Conservation (phyloP, 1,140 invertebrate species). For the Neuroterus valhalla region DNA sequence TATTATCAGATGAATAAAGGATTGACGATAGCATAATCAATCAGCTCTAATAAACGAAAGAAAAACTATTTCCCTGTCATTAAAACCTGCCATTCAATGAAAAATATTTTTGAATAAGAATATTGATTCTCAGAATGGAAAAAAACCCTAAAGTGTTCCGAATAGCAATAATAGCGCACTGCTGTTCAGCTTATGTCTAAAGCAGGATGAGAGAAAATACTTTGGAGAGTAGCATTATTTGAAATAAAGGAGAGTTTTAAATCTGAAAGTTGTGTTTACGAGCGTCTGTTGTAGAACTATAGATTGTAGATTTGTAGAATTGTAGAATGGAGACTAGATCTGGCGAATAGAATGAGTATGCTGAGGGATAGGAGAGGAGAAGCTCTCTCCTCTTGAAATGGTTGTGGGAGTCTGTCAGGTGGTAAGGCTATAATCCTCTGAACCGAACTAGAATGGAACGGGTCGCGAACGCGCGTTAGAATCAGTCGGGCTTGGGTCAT, state of each 20-base stretch:
- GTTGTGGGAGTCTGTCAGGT: slow-evolving; percentile 52
- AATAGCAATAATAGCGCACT: no score
- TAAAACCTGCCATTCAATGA: no score
- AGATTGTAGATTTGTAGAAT: slow-evolving; percentile 30
- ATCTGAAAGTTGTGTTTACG: slow-evolving; percentile 35
- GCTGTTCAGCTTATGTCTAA: background rate
- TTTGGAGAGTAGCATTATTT: slow-evolving; percentile 26
- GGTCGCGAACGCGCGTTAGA: slow-evolving; percentile 40
- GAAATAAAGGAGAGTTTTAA: slow-evolving; percentile 36
- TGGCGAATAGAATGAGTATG: slow-evolving; percentile 37
- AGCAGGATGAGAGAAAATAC: slow-evolving; percentile 38
- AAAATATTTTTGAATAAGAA: no score
- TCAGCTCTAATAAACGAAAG: no score
- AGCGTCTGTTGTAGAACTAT: slow-evolving; percentile 41
- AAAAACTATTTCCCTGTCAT: no score
- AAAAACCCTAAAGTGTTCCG: no score
- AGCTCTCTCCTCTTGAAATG: slow-evolving; percentile 40
- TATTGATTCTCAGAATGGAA: no score
- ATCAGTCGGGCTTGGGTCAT: slow-evolving; percentile 34
- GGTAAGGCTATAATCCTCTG: slow-evolving; percentile 55
- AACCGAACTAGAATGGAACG: slow-evolving; percentile 48
- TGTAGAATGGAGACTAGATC: slow-evolving; percentile 36
- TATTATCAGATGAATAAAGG: no score
- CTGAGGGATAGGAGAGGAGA: slow-evolving; percentile 25
- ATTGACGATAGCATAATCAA: no score